Evolutionary conservation across 1,140 invertebrate species (phyloP).

Genomic region (Branchinecta lindahli): DNA sequence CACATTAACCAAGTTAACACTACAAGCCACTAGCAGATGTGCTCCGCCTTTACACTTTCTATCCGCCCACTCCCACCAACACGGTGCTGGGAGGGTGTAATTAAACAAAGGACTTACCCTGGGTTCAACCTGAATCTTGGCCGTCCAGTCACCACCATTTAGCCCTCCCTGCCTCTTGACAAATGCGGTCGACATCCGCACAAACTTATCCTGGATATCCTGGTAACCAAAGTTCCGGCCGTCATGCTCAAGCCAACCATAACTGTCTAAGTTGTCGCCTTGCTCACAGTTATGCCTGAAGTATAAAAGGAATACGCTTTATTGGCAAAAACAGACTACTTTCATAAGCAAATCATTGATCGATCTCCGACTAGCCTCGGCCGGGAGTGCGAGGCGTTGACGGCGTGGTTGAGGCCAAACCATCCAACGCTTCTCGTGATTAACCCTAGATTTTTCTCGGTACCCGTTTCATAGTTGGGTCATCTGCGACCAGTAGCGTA

Average conservation of each 20-base stretch:
- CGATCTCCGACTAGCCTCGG: background rate
- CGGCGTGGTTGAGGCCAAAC: no score
- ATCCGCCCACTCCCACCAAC: no score
- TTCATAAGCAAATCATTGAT: background rate
- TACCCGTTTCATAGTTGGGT: no score
- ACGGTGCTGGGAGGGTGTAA: background rate
- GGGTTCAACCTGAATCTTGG: conserved; percentile 52
- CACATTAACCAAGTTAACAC: no score
- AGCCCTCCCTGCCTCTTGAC: conserved; percentile 61
- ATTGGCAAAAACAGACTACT: conserved; percentile 6
- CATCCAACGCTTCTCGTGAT: no score
- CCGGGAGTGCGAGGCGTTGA: no score
- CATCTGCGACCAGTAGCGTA: no score
- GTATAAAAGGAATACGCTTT: conserved; percentile 12
- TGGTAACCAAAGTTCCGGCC: conserved; percentile 82
- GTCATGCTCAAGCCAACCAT: conserved; percentile 83
- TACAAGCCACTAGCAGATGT: no score
- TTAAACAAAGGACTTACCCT: conserved; percentile 33
- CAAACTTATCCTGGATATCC: conserved; percentile 62
- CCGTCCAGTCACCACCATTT: conserved; percentile 85
- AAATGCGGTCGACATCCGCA: conserved; percentile 68
- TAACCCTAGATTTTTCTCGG: no score
- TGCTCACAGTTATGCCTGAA: conserved; percentile 86
- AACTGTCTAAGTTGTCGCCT: conserved; percentile 58
- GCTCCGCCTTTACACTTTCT: no score